Conservation (phyloP, 2,888 invertebrate species). For the Clostera curtula region DNA sequence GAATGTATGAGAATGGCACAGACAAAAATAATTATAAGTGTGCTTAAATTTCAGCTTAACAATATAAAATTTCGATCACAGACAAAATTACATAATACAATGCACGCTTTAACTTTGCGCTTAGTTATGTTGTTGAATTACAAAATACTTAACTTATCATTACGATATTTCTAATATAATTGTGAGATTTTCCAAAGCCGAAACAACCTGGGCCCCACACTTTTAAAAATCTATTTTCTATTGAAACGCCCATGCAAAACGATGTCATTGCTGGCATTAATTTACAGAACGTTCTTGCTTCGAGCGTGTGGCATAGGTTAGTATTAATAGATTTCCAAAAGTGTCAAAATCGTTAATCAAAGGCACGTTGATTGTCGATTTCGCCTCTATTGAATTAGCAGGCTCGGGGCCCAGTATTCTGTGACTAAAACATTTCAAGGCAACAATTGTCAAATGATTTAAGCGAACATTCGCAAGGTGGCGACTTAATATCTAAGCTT, state of each 20-base stretch:
- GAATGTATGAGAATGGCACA: constrained; percentile 40
- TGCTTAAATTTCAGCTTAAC: constrained; percentile 62
- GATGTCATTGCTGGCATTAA: too few species aligned
- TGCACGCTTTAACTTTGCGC: constrained; percentile 56
- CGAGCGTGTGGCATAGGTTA: too few species aligned
- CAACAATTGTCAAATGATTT: constrained; percentile 51
- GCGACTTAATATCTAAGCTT: constrained; percentile 25
- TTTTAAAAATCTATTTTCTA: too few species aligned
- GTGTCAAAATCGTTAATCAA: too few species aligned
- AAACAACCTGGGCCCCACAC: too few species aligned
- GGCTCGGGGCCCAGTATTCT: too few species aligned
- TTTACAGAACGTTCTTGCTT: too few species aligned
- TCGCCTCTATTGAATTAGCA: too few species aligned
- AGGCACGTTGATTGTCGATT: too few species aligned
- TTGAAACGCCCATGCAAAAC: too few species aligned
- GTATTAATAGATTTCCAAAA: too few species aligned
- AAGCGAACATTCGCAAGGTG: constrained; percentile 46
- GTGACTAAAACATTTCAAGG: constrained; percentile 60
- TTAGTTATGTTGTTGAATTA: constrained; percentile 58
- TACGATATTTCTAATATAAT: constrained; percentile 56
- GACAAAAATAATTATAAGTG: constrained; percentile 37
- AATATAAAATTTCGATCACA: constrained; percentile 72
- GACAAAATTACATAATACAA: constrained; percentile 70
- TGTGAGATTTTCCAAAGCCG: constrained; percentile 61
- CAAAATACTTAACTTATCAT: constrained; percentile 64